Base-by-base conservation (phyloP, 1,140 invertebrate genomes). In the Zaprionus davidi region DNA sequence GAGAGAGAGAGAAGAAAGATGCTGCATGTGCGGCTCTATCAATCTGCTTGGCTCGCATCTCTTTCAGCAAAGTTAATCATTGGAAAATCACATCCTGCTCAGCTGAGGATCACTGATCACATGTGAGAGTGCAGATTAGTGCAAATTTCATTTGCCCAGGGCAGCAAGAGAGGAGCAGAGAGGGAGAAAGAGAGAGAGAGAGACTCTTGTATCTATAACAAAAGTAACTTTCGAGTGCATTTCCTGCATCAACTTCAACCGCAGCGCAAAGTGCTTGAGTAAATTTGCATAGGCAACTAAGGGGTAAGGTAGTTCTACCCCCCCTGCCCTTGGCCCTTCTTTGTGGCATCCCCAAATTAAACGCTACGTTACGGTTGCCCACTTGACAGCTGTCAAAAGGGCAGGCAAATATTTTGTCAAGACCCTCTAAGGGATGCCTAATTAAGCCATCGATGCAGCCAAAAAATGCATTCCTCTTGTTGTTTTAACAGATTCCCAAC, bases 11-110 rank as follows among this genome's bases (percentile, higher is more conserved):
- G 41, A 57, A 22, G 38, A 4, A 62, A 34, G 3, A 11, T 34
- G 3, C 31, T 22, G 69, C 76, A 58, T 71, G 71, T 76, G 59
- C 71, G 78, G 78, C 58, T 74, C 78, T 46, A 66, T 75, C 71
- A 68, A 82, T 79, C 82, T 66, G 51, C 51, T 59, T 44, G 51
- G 49, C 49, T 36, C 51, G 13, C 20, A 79, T 75, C 78, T 67
- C 72, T 86, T 88, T 88, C 81, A 90, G 67, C 76, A 70, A 79
- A 88, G 85, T 90, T 90, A 88, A 88, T 88, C 85, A 90, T 88
- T 88, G 85, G 85, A 88, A 88, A 88, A 88, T 88, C 85, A 82
- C 85, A 84, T 88, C 85, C 85, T 88, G 78, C 79, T 90, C 84
- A 88, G 70, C 22, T 17, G 38, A 66, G 26, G 63, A 53, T 59